A percentile compares a stretch with the other conserved stretches of the same genome.
Conservation (phyloP, 2,888 invertebrate species). For the Dasysyrphus albostriatus region DNA sequence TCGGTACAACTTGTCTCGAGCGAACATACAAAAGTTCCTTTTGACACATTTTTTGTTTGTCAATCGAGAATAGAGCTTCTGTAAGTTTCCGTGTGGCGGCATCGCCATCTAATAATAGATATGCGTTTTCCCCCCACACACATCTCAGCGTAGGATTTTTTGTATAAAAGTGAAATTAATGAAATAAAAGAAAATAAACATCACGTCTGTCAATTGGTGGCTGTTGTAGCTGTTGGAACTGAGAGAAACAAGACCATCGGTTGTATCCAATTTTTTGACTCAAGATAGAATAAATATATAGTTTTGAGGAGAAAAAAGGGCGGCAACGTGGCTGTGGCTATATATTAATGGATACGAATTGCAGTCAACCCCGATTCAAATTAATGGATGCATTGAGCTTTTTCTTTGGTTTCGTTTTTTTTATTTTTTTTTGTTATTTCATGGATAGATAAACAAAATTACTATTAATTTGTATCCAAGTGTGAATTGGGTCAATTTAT, state of each 20-base stretch:
- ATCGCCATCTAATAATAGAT: conserved; percentile 43
- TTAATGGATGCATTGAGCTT: conserved; percentile 38
- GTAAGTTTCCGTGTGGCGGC: conserved; percentile 30
- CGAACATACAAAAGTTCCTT: conserved; percentile 25
- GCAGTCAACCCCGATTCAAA: conserved; percentile 47
- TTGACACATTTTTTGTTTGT: conserved; percentile 45
- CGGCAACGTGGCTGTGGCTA: background rate
- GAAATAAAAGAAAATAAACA: conserved; percentile 66
- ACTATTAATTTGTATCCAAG: conserved; percentile 71
- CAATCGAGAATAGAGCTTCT: conserved; percentile 36
- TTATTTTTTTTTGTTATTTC: conserved; percentile 26
- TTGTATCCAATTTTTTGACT: conserved; percentile 37
- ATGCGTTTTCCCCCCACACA: background rate
- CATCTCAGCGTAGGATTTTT: conserved; percentile 4
- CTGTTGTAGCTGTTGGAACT: background rate
- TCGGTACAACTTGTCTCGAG: conserved; percentile 31
- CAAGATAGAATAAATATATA: conserved; percentile 39
- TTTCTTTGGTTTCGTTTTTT: background rate
- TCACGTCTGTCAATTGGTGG: conserved; percentile 56
- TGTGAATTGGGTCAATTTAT: conserved; percentile 71
- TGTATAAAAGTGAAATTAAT: conserved; percentile 46
- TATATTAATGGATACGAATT: conserved; percentile 44
- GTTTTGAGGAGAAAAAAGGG: background rate
- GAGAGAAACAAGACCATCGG: conserved; percentile 10
- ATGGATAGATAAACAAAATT: conserved; percentile 64